Percentiles rank a stretch among this genome's conserved stretches.
These are phyloP conservation scores for Danionella dracula DNA, from an alignment of 2,797 vertebrate genomes.

Conservation along the genomic window DNA sequence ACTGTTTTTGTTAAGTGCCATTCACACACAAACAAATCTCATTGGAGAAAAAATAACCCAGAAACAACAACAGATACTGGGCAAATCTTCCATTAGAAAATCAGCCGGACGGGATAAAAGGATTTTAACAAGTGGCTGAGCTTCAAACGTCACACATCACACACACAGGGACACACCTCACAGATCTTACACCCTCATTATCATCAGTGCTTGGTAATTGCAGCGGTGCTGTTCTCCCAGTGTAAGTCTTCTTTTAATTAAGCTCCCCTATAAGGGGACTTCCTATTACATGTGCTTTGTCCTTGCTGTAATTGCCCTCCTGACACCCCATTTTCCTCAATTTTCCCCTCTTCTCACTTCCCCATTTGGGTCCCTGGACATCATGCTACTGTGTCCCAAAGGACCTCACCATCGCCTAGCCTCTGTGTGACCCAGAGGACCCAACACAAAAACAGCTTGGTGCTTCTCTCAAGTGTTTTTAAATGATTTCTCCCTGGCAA, in stretches of 20 bases:
- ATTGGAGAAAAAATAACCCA: not conserved
- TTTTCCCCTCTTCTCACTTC: conserved; percentile 5
- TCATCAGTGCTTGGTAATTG: conserved; percentile 52
- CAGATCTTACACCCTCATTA: conserved; percentile 46
- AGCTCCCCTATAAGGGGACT: conserved; percentile 61
- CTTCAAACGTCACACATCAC: conserved; percentile 18
- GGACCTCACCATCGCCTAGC: conserved; percentile 9
- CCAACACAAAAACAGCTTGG: not conserved
- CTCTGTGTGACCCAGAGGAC: conserved; percentile 4
- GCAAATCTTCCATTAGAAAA: not conserved
- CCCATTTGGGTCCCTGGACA: conserved; percentile 21
- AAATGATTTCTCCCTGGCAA: conserved; percentile 7
- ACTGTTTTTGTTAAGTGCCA: too few relatives aligned
- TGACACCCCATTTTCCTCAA: conserved; percentile 58
- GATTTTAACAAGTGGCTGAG: not conserved
- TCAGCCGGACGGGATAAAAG: not conserved
- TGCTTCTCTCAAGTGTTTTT: not conserved
- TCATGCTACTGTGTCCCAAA: not conserved
- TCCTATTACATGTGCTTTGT: conserved; percentile 65
- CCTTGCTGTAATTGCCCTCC: conserved; percentile 71
- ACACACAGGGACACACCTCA: conserved; percentile 26
- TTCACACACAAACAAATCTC: not conserved
- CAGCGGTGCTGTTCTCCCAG: conserved; percentile 51
- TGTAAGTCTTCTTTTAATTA: conserved; percentile 61
- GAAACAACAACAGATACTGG: not conserved